Conservation (phyloP, 2,113 vertebrate genomes). For the Tonatia bakeri region DNA sequence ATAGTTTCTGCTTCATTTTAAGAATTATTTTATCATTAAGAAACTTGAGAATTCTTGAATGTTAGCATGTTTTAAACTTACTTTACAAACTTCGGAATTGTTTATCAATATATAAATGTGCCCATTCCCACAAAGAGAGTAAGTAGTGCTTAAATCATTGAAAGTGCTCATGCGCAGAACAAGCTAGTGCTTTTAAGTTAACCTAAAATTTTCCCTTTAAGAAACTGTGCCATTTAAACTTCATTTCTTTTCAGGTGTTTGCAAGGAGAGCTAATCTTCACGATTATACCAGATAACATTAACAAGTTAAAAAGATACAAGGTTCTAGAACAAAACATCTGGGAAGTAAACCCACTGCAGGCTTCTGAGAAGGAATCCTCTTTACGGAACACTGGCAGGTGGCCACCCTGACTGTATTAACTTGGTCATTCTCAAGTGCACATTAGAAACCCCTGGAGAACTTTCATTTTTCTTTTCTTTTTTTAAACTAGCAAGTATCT, state of each 20-base stretch:
- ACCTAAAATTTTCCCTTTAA: background rate
- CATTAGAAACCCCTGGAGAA: background rate
- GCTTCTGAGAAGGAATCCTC: background rate
- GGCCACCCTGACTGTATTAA: background rate
- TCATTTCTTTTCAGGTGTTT: constrained; percentile 47
- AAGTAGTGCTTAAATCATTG: background rate
- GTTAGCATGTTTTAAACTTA: constrained; percentile 21
- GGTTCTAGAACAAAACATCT: background rate
- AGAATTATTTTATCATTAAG: constrained; percentile 38
- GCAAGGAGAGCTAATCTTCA: background rate
- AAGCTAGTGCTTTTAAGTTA: background rate
- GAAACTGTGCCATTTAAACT: background rate
- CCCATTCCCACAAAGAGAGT: background rate
- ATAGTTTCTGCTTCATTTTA: constrained; percentile 32
- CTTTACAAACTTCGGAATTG: constrained; percentile 14
- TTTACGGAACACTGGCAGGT: background rate
- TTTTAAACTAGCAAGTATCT: no score
- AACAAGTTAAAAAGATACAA: background rate
- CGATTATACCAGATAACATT: background rate
- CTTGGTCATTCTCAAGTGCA: constrained; percentile 26
- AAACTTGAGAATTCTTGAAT: constrained; percentile 26
- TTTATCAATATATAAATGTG: background rate
- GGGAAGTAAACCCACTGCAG: background rate
- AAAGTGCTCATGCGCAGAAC: background rate
- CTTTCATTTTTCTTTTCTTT: background rate